A percentile compares a stretch with the other conserved stretches of the same genome.
phyloP scores from a whole-genome alignment of 2,888 invertebrate genomes.

The Mamestra brassicae region DNA sequence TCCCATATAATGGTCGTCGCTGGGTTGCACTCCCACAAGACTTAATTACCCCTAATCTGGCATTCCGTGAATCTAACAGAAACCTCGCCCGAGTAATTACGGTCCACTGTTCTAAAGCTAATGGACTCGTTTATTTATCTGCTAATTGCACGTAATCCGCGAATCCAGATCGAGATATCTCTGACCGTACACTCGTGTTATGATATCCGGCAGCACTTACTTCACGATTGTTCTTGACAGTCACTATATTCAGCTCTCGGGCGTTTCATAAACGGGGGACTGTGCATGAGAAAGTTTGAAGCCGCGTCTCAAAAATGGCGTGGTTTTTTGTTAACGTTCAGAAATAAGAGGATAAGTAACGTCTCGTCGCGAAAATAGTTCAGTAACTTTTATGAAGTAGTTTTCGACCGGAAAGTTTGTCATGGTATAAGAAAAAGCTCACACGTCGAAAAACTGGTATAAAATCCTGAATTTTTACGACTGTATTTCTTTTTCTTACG shows the following conservation, averaged over 20 bases:
- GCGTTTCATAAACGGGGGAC: slow-evolving; percentile 31
- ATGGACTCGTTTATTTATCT: slow-evolving; percentile 86
- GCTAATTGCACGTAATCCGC: slow-evolving; percentile 78
- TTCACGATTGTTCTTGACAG: slow-evolving; percentile 35
- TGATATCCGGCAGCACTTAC: slow-evolving; percentile 48
- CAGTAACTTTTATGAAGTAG: slow-evolving; percentile 60
- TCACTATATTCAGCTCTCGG: slow-evolving; percentile 22
- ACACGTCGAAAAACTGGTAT: slow-evolving; percentile 20
- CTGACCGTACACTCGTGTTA: slow-evolving; percentile 47
- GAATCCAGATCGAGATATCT: slow-evolving; percentile 65
- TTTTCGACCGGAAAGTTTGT: slow-evolving; percentile 47
- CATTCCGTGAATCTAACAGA: slow-evolving; percentile 86
- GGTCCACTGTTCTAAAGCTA: slow-evolving; percentile 84
- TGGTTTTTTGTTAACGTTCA: slow-evolving; percentile 47
- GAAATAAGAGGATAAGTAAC: slow-evolving; percentile 57
- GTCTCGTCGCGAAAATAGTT: slow-evolving; percentile 52
- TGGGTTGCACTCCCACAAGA: slow-evolving; percentile 85
- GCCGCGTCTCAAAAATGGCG: slow-evolving; percentile 43
- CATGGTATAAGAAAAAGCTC: slow-evolving; percentile 26
- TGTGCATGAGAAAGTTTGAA: slow-evolving; percentile 50
- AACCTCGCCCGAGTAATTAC: slow-evolving; percentile 84
- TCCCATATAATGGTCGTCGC: slow-evolving; percentile 86
- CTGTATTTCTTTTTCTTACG: slow-evolving; percentile 2
- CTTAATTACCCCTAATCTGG: slow-evolving; percentile 89
- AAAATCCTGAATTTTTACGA: slow-evolving; percentile 14